These are phyloP conservation scores for Blastobasis adustella DNA, from an alignment of 2,888 invertebrate species.

Conservation along the genomic window DNA sequence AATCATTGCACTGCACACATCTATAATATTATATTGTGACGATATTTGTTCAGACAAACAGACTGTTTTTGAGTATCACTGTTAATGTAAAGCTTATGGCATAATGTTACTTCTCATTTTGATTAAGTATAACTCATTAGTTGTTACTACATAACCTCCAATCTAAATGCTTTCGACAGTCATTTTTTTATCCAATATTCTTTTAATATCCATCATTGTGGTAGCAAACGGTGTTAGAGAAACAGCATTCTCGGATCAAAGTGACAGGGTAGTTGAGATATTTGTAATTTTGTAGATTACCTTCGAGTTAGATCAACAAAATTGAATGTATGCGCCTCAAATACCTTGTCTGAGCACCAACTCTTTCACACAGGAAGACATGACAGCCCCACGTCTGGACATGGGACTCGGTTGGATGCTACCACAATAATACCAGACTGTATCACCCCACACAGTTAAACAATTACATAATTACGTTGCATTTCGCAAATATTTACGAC, in stretches of 20 bases:
- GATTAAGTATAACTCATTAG: not conserved
- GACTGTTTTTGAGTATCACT: conserved; percentile 59
- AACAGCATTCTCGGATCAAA: conserved; percentile 15
- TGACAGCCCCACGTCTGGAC: not conserved
- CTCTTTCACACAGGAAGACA: not conserved
- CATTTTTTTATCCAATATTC: conserved; percentile 28
- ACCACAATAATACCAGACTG: conserved; percentile 15
- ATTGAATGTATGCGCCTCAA: too few relatives aligned
- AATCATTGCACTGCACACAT: conserved; percentile 33
- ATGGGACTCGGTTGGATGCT: conserved; percentile 8
- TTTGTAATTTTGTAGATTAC: not conserved
- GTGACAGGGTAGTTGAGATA: not conserved
- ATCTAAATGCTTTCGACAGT: conserved; percentile 64
- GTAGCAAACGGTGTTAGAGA: conserved; percentile 28
- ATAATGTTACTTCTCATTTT: not conserved
- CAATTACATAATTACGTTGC: not conserved
- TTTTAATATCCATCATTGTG: conserved; percentile 41
- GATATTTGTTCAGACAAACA: conserved; percentile 50
- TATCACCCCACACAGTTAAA: conserved; percentile 12
- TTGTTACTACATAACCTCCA: conserved; percentile 1
- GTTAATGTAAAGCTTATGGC: conserved; percentile 63
- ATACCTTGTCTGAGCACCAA: too few relatives aligned
- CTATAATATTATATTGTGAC: conserved; percentile 42
- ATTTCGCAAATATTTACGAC: too few relatives aligned
- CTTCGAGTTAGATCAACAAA: not conserved